Evolutionary conservation across 2,113 vertebrate species (phyloP).

Genomic region (Silurus meridionalis): DNA sequence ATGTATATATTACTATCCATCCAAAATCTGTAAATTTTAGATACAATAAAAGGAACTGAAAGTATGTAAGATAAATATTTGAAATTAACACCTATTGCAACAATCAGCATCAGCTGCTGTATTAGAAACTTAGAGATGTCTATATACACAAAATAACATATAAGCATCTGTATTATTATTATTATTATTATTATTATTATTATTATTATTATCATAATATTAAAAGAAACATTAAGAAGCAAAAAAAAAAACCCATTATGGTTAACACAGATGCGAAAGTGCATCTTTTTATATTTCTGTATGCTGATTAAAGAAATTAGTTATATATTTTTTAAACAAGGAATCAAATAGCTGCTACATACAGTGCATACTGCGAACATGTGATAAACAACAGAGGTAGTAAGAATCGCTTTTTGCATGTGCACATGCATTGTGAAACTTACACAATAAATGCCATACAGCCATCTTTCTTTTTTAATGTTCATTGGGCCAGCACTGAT

Average conservation of each 20-base stretch:
- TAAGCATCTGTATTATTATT: not conserved
- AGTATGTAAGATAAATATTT: not conserved
- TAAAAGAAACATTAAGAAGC: too few species aligned
- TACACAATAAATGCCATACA: not conserved
- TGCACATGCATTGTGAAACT: not conserved
- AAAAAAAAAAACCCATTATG: not conserved
- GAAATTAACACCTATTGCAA: not conserved
- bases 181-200: not conserved
- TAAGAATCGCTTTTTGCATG: not conserved
- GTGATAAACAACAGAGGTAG: not conserved
- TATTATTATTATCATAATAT: not conserved
- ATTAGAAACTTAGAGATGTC: not conserved
- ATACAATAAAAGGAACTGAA: not conserved
- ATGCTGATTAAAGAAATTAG: not conserved
- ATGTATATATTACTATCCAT: too few species aligned
- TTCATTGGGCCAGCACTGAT: not conserved
- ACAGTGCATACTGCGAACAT: not conserved
- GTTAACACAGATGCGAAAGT: not conserved
- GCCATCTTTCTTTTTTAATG: not conserved
- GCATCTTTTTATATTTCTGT: not conserved
- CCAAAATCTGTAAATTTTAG: not conserved
- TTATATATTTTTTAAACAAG: not conserved
- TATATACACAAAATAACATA: not conserved
- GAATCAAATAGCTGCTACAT: not conserved
- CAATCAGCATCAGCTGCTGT: not conserved